Percentiles rank a stretch among this genome's conserved stretches.
Conservation (phyloP, 30 jellyfish, hydroid and myxozoan genomes). For the Aurelia sp. region DNA sequence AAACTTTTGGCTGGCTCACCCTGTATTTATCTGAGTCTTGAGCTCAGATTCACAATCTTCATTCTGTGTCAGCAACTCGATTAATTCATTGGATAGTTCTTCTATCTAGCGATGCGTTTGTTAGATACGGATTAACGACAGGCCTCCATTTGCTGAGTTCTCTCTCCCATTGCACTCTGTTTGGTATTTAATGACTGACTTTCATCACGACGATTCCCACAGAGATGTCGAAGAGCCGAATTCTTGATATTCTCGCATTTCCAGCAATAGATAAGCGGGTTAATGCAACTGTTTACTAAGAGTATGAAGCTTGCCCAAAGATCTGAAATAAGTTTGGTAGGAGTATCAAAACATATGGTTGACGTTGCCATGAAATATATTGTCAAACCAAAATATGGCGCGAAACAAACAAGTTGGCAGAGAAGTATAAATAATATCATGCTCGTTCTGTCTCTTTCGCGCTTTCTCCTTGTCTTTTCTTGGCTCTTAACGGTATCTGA, state of each 20-base stretch:
- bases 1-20: too few species aligned
- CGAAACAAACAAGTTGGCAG: background rate
- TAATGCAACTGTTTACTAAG: conserved; percentile 2
- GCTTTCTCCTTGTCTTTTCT: background rate
- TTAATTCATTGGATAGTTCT: too few species aligned
- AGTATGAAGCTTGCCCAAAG: background rate
- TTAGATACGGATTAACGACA: too few species aligned
- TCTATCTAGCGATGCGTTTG: too few species aligned
- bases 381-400: background rate
- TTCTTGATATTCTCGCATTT: background rate
- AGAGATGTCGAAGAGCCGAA: too few species aligned
- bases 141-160: too few species aligned
- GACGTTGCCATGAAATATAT: background rate
- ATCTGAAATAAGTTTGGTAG: background rate
- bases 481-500: background rate
- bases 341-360: background rate
- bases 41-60: too few species aligned
- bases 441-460: background rate
- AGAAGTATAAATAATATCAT: background rate
- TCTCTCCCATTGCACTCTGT: too few species aligned
- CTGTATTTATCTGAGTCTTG: too few species aligned
- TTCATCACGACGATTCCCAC: too few species aligned
- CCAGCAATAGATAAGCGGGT: background rate
- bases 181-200: too few species aligned
- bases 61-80: too few species aligned